These are phyloP conservation scores for Drosophila serrata DNA, from an alignment of 1,140 invertebrate species.

Conservation along the genomic window DNA sequence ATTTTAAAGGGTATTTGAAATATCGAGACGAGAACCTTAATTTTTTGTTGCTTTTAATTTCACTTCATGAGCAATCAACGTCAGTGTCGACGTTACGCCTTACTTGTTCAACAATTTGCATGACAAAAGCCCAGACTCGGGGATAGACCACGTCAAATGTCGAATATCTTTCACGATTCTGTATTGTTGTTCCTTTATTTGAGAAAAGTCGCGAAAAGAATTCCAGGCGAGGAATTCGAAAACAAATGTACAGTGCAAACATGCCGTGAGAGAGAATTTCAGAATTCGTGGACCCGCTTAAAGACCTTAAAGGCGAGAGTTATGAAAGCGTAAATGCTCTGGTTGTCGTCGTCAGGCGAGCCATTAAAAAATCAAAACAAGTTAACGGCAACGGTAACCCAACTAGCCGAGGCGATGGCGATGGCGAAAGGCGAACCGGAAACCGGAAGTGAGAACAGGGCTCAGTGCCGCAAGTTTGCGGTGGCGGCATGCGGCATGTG, in stretches of 20 bases:
- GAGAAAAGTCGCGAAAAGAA: slow-evolving; percentile 25
- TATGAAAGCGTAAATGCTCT: slow-evolving; percentile 61
- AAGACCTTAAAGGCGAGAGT: slow-evolving; percentile 50
- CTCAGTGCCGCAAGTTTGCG: slow-evolving; percentile 77
- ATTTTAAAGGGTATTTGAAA: slow-evolving; percentile 2
- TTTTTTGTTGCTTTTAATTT: slow-evolving; percentile 74
- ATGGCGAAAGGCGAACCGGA: slow-evolving; percentile 53
- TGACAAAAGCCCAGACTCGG: slow-evolving; percentile 65
- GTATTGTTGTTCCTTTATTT: slow-evolving; percentile 23
- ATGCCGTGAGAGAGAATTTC: not conserved
- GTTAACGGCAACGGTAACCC: slow-evolving; percentile 65
- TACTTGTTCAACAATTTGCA: slow-evolving; percentile 73
- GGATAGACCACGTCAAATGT: slow-evolving; percentile 32
- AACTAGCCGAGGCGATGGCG: slow-evolving; percentile 54
- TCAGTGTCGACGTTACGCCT: slow-evolving; percentile 39
- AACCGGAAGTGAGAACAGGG: slow-evolving; percentile 79
- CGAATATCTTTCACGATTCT: slow-evolving; percentile 31
- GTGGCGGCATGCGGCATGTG: slow-evolving; percentile 63
- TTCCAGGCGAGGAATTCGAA: slow-evolving; percentile 4
- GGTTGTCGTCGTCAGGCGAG: slow-evolving; percentile 61
- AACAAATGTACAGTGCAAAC: slow-evolving; percentile 9
- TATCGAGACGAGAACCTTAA: not conserved
- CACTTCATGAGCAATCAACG: slow-evolving; percentile 50
- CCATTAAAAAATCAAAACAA: slow-evolving; percentile 84
- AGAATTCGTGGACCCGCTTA: not conserved